phyloP scores from a whole-genome alignment of 2,888 invertebrate species.

The Drosophila birchii region DNA sequence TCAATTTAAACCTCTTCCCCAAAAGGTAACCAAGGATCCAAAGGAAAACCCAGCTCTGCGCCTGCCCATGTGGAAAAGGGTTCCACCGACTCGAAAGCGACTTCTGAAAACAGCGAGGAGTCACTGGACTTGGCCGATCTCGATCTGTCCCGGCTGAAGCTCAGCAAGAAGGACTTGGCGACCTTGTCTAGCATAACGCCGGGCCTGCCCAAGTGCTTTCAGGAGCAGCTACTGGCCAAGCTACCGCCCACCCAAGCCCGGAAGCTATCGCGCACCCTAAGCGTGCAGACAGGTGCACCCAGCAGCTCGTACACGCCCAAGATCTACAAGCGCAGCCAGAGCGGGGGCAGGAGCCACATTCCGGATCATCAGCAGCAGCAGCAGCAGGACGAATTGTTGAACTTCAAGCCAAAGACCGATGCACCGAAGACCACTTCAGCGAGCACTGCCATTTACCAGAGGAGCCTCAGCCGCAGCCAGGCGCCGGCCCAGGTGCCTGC shows the following conservation, averaged over 20 bases:
- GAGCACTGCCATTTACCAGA: conserved; percentile 61
- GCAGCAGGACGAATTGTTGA: conserved; percentile 51
- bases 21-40: conserved; percentile 60
- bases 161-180: conserved; percentile 89
- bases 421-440: conserved; percentile 66
- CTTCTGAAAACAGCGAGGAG: conserved; percentile 58
- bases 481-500: conserved; percentile 39
- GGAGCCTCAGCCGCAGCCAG: conserved; percentile 69
- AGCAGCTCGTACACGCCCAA: conserved; percentile 54
- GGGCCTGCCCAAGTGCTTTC: conserved; percentile 89
- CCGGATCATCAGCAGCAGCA: conserved; percentile 51
- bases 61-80: conserved; percentile 43
- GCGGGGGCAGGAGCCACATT: conserved; percentile 83
- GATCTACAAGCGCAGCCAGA: conserved; percentile 84
- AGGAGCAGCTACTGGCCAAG: conserved; percentile 89
- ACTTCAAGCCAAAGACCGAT: conserved; percentile 45
- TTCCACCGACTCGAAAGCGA: neutral
- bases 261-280: conserved; percentile 88
- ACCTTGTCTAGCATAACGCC: conserved; percentile 90
- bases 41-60: conserved; percentile 41
- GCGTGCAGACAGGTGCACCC: conserved; percentile 81
- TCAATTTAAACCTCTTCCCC: neutral
- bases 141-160: conserved; percentile 89
- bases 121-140: conserved; percentile 87
- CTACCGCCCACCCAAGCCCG: conserved; percentile 89